These are phyloP conservation scores for Heliconius ismenius DNA, from an alignment of 2,888 invertebrate genomes.

Conservation along the genomic window DNA sequence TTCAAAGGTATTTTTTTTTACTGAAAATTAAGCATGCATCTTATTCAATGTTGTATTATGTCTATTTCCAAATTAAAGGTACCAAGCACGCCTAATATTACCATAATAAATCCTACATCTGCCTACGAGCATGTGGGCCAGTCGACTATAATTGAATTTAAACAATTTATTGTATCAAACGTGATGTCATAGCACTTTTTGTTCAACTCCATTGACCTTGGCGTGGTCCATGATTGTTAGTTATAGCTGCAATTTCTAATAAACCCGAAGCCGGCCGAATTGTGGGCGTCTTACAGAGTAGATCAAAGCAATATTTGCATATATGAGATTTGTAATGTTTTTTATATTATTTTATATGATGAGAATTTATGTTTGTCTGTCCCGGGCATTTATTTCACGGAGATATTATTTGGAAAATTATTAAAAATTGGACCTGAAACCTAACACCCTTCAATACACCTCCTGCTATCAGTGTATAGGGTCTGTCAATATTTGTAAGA, in stretches of 20 bases:
- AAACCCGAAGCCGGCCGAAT: slow-evolving; percentile 41
- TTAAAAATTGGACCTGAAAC: too few species aligned
- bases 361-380: background rate
- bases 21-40: background rate
- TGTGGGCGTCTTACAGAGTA: slow-evolving; percentile 57
- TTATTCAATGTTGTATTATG: background rate
- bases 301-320: slow-evolving; percentile 23
- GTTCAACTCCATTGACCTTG: slow-evolving; percentile 61
- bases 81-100: background rate
- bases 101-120: background rate
- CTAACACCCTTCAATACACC: too few species aligned
- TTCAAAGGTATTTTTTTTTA: too few species aligned
- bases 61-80: background rate
- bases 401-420: too few species aligned
- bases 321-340: background rate
- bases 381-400: background rate
- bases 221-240: slow-evolving; percentile 51
- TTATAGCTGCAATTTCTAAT: slow-evolving; percentile 58
- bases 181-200: slow-evolving; percentile 56
- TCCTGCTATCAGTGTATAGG: too few species aligned
- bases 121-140: slow-evolving; percentile 4
- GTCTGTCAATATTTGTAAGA: background rate
- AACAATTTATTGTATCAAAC: slow-evolving; percentile 35
- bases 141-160: slow-evolving; percentile 44
- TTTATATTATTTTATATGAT: slow-evolving; percentile 1